Conservation (phyloP, 2,888 invertebrate genomes). For the Agonopterix heracliana region DNA sequence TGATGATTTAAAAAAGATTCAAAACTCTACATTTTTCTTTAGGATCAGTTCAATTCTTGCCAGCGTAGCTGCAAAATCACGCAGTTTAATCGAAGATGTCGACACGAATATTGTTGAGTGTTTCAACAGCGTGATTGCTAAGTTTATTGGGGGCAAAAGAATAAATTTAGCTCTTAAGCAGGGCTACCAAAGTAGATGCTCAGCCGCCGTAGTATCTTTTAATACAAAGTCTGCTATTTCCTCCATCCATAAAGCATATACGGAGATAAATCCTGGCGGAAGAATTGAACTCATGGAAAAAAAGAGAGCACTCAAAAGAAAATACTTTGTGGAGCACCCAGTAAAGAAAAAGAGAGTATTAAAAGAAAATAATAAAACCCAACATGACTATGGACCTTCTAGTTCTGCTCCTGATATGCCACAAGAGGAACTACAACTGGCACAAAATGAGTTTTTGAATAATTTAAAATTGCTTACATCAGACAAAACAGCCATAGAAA, state of each 20-base stretch:
- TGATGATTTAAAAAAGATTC: neutral
- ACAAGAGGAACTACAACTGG: slow-evolving; percentile 5
- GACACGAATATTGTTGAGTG: slow-evolving; percentile 28
- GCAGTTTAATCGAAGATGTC: slow-evolving; percentile 20
- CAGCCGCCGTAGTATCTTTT: slow-evolving; percentile 29
- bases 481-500: slow-evolving; percentile 13
- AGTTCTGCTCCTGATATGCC: slow-evolving; percentile 15
- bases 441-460: slow-evolving; percentile 13
- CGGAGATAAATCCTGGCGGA: slow-evolving; percentile 7
- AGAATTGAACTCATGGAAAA: slow-evolving; percentile 11
- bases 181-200: slow-evolving; percentile 29
- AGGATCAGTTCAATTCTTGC: slow-evolving; percentile 9
- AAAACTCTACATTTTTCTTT: slow-evolving; percentile 10
- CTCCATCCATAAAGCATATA: slow-evolving; percentile 12
- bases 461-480: slow-evolving; percentile 11
- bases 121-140: slow-evolving; percentile 28
- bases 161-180: slow-evolving; percentile 26
- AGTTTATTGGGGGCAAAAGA: slow-evolving; percentile 34
- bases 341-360: slow-evolving; percentile 10
- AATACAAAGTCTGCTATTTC: slow-evolving; percentile 12
- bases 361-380: neutral
- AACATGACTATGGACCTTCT: slow-evolving; percentile 16
- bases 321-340: slow-evolving; percentile 10
- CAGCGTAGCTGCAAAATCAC: neutral
- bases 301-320: slow-evolving; percentile 14